Evolutionary conservation across 23 tunicate species (phyloP), one percentile per base, ranked within the genome.

Genomic region (Ascidia mentula): DNA sequence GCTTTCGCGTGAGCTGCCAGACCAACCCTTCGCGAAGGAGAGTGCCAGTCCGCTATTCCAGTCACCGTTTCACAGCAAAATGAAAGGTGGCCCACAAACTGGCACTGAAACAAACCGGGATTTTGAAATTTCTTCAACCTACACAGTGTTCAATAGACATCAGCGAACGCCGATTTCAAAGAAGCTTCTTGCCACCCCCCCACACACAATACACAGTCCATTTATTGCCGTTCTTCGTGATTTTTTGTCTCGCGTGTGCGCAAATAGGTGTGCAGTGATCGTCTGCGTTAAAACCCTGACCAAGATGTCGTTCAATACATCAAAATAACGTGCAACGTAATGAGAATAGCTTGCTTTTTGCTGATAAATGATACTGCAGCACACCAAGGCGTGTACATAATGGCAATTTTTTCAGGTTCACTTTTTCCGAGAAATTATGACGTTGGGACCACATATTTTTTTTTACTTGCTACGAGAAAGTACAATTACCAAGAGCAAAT

Each of bases 1-100:
- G 84, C 28, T 18, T 86, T 18, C 40, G 80, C 37, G 80, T 86
- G 4, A 46, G 75, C 6, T 86, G 90, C 69, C 31, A 34, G 7
- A 70, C 74, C 7, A 32, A 35, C 8, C 74, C 38, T 9, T 70
- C 37, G 37, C 74, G 38, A 70, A 34, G 74, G 37, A 53, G 65
- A 28, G 65, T 53, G 22, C 65, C 65, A 9, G 22, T 53, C 65
- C 65, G 65, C 13, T 53, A 20, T 53, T 53, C 65, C 65, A 53
- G 65, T 9, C 65, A 53, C 13, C 22, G 65, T 20, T 53, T 53
- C 65, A 53, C 65, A n/a, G n/a, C n/a, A 9, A 53, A 53, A 6
- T 53, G 65, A 53, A 28, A 28, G 65, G 65, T 53, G 65, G n/a
- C n/a, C n/a, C n/a, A n/a, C 65, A 5, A 9, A 9, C 1, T 26